Evolutionary conservation across 2,888 invertebrate species (phyloP).

Genomic region (Penaeus monodon): DNA sequence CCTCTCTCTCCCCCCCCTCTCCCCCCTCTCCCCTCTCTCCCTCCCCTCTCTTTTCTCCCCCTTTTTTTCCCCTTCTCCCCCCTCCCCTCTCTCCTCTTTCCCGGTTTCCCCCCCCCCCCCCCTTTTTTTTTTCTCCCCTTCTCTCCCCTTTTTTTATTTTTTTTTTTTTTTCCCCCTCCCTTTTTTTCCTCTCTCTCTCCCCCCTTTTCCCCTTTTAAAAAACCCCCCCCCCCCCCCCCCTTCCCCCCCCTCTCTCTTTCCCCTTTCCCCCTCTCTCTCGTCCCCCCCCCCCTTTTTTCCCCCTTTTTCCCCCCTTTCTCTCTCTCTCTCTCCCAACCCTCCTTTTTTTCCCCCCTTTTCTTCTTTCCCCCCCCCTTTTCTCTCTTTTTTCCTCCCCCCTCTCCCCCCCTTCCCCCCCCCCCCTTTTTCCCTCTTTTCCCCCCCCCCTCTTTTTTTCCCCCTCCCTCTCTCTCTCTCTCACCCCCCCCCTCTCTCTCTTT

Average conservation of each 20-base stretch:
- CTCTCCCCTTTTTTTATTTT: too few relatives aligned
- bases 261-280: neutral
- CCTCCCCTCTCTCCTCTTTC: too few relatives aligned
- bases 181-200: neutral
- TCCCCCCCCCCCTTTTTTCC: neutral
- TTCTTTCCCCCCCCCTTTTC: too few relatives aligned
- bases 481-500: neutral
- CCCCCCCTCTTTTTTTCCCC: neutral
- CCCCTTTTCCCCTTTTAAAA: too few relatives aligned
- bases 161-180: too few relatives aligned
- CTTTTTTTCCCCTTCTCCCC: too few relatives aligned
- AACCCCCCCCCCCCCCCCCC: neutral
- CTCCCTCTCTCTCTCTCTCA: neutral
- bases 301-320: neutral
- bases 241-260: neutral
- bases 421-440: neutral
- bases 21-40: too few relatives aligned
- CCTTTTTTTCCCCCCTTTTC: neutral
- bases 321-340: neutral
- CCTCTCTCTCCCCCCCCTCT: too few relatives aligned
- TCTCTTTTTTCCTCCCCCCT: neutral
- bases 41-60: too few relatives aligned
- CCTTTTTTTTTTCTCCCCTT: too few relatives aligned
- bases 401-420: too few relatives aligned
- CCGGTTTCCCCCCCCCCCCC: too few relatives aligned